A percentile compares a stretch with the other conserved stretches of the same genome.
Evolutionary conservation across 92 coral and sea anemone genomes (phyloP).

Genomic region (Palythoa grandis): DNA sequence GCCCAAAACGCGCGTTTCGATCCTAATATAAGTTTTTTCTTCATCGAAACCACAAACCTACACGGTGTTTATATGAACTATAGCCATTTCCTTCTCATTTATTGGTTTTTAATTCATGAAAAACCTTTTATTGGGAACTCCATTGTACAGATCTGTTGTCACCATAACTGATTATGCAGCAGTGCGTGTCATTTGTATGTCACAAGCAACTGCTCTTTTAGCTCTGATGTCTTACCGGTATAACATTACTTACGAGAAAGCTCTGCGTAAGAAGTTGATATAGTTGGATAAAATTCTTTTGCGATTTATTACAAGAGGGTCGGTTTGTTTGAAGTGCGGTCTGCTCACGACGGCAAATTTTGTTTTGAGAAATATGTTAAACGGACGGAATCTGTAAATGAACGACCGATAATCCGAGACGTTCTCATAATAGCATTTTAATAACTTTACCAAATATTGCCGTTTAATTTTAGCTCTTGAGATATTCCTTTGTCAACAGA

Average conservation of each 20-base stretch:
- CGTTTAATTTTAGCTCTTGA: conserved; percentile 25
- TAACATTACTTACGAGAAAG: neutral
- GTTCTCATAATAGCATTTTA: conserved; percentile 23
- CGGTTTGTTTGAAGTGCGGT: conserved; percentile 21
- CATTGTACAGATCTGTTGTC: conserved; percentile 54
- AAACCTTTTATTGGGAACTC: neutral
- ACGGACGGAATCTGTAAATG: conserved; percentile 9
- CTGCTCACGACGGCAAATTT: conserved; percentile 11
- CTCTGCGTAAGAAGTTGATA: neutral
- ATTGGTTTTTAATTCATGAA: neutral
- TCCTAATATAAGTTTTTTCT: neutral
- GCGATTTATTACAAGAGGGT: neutral
- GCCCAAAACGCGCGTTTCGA: neutral
- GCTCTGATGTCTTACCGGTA: too few species aligned
- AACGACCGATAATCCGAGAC: conserved; percentile 20
- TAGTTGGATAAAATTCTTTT: neutral
- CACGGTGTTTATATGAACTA: neutral
- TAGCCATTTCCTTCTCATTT: conserved; percentile 15
- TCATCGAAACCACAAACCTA: conserved; percentile 17
- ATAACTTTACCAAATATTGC: conserved; percentile 3
- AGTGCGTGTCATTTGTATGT: neutral
- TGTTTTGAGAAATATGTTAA: conserved; percentile 23
- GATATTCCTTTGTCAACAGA: conserved; percentile 8
- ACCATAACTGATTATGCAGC: conserved; percentile 67
- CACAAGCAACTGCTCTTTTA: neutral